A percentile compares a stretch with the other conserved stretches of the same genome.
phyloP scores from a whole-genome alignment of 2,113 vertebrate species.

The Cyphotilapia sp. region DNA sequence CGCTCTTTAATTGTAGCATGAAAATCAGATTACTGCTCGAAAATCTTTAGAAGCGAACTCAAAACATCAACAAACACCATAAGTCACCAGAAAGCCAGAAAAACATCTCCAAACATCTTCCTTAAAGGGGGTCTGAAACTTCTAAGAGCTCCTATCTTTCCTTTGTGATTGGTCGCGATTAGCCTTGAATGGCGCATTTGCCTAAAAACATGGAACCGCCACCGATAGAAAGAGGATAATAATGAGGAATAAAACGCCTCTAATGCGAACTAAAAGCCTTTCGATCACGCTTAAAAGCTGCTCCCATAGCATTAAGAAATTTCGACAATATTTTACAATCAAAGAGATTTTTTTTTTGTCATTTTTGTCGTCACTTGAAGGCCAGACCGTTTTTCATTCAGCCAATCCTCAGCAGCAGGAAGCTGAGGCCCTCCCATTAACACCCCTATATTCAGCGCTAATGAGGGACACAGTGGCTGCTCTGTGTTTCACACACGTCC shows the following conservation, averaged over 20 bases:
- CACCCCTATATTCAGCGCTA: constrained; percentile 57
- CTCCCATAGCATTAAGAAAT: neutral
- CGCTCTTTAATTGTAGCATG: neutral
- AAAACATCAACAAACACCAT: neutral
- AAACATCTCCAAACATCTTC: neutral
- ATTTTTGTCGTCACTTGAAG: neutral
- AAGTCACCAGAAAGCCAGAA: neutral
- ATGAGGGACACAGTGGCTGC: constrained; percentile 49
- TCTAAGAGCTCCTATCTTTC: neutral
- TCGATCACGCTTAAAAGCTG: constrained; percentile 26
- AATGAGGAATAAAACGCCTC: neutral
- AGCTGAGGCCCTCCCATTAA: constrained; percentile 52
- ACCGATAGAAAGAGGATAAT: neutral
- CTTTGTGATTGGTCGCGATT: neutral
- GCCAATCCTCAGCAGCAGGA: constrained; percentile 44
- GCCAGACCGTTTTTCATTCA: constrained; percentile 24
- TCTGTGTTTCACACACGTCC: constrained; percentile 6
- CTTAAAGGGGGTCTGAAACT: neutral
- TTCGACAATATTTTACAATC: neutral
- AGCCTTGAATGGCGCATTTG: constrained; percentile 17
- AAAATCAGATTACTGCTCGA: neutral
- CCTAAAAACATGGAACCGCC: neutral
- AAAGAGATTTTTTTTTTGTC: neutral
- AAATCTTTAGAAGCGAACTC: neutral
- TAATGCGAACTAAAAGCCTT: constrained; percentile 40